Conservation (phyloP, 1,140 invertebrate genomes). For the Frieseomelitta varia region DNA sequence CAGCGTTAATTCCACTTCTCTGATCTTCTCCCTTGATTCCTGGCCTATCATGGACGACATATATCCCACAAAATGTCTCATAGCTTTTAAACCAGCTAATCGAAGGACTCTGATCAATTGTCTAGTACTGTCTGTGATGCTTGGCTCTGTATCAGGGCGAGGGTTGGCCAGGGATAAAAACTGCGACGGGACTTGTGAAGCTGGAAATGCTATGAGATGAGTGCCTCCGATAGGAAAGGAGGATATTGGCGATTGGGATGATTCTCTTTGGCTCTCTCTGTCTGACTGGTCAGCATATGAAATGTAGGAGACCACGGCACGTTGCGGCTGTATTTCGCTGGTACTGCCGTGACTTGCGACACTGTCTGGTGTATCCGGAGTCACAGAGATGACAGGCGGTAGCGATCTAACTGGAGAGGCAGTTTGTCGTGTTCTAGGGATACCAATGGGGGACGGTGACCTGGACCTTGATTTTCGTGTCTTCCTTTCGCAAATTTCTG, state of each 20-base stretch:
- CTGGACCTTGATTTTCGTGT: slow-evolving; percentile 65
- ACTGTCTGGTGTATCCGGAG: slow-evolving; percentile 71
- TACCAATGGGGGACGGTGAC: slow-evolving; percentile 65
- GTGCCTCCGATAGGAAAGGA: slow-evolving; percentile 30
- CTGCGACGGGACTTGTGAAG: slow-evolving; percentile 71
- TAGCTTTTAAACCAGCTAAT: slow-evolving; percentile 84
- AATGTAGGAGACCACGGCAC: slow-evolving; percentile 74
- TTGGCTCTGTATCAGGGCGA: slow-evolving; percentile 61
- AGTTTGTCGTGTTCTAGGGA: slow-evolving; percentile 67
- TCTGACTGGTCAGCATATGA: slow-evolving; percentile 39
- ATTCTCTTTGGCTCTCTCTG: slow-evolving; percentile 54
- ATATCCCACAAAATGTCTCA: slow-evolving; percentile 86
- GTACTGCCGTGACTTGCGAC: slow-evolving; percentile 29
- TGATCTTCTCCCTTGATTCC: slow-evolving; percentile 84
- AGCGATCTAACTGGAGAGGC: slow-evolving; percentile 78
- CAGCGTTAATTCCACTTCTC: slow-evolving; percentile 87
- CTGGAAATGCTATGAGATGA: slow-evolving; percentile 71
- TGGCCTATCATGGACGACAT: slow-evolving; percentile 84
- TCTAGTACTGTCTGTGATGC: slow-evolving; percentile 83
- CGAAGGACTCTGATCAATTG: slow-evolving; percentile 87
- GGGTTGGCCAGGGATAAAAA: slow-evolving; percentile 66
- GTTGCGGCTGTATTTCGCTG: slow-evolving; percentile 67
- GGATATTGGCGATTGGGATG: slow-evolving; percentile 55
- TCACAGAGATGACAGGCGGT: slow-evolving; percentile 80
- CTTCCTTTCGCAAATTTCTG: slow-evolving; percentile 13